phyloP scores from a whole-genome alignment of 2,797 vertebrate species.

The Oophaga sylvatica region DNA sequence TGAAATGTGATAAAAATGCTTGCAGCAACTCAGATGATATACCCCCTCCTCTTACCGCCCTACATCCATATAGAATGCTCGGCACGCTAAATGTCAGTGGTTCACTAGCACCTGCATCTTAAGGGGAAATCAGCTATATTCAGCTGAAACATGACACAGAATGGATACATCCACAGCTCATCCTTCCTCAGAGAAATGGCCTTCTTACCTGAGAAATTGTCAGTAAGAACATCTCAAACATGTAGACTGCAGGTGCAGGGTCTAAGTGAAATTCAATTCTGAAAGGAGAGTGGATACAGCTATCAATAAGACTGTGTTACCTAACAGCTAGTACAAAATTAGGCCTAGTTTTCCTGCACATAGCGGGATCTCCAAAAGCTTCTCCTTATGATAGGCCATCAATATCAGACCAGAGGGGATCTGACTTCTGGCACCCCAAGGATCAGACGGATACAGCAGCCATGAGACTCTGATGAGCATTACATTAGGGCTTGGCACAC shows the following conservation, averaged over 20 bases:
- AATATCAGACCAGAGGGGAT: too few species aligned
- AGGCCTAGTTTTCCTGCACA: too few species aligned
- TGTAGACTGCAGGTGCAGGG: neutral
- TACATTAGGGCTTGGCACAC: too few species aligned
- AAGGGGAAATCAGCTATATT: constrained; percentile 38
- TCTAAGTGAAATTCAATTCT: neutral
- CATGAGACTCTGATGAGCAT: too few species aligned
- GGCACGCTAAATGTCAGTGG: constrained; percentile 50
- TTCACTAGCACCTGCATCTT: constrained; percentile 48
- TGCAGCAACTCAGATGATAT: constrained; percentile 28
- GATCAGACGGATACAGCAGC: too few species aligned
- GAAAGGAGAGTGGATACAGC: neutral
- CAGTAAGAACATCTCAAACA: neutral
- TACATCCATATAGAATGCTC: constrained; percentile 53
- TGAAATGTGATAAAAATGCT: constrained; percentile 42
- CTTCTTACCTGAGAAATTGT: neutral
- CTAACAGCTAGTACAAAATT: too few species aligned
- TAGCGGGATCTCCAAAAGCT: too few species aligned
- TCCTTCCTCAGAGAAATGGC: neutral
- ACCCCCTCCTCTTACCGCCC: constrained; percentile 31
- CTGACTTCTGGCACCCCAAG: too few species aligned
- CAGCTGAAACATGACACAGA: constrained; percentile 36
- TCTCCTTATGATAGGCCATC: too few species aligned
- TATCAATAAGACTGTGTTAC: neutral
- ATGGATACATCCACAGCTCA: constrained; percentile 37